Base-by-base conservation (phyloP, 2,113 vertebrate species). In the Cottus gobio region DNA sequence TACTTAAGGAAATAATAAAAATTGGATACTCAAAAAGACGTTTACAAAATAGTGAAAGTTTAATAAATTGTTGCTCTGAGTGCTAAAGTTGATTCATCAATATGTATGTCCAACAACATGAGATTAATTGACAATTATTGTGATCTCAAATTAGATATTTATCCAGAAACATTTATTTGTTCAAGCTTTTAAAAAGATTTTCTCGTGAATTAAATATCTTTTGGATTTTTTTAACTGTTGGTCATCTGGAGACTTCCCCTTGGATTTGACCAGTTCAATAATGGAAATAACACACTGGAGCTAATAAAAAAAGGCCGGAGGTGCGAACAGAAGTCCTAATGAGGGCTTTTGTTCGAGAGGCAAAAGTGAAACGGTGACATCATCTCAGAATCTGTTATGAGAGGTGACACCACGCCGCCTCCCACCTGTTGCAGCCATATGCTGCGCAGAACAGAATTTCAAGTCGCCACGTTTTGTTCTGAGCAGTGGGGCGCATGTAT, bases 401-500 rank as follows among this genome's bases (percentile, higher is more conserved):
- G 58, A 52, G 71, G 54, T 65, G 66, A 71, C 69, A 75, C 70
- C 68, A 57, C 28, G 50, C 31, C 26, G 61, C 52, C 70, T 57
- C 63, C 82, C 70, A 30, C 58, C 77, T 61, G 82, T n/a, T 61
- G 3, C 0, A 26, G 77, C 77, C 83, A 73, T 81, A 77, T 85
- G 89, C 63, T 71, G 86, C 68, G 78, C 65, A 42, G 36, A 78
- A 34, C 57, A 71, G 36, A 71, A 60, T 58, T 62, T 74, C 80
- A 36, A 24, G 12, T 24, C 24, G 63, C 42, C 28, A 11, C 30
- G 54, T 71, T 83, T 86, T 87, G 72, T 82, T 89, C 71, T 46
- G 20, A 80, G 42, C 84, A 72, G 89, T 63, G 61, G 80, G 83
- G 76, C 1, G 77, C 70, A 26, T 31, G 57, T 79, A 87, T 87